These are phyloP conservation scores for Odontomyia ornata DNA, from an alignment of 2,888 invertebrate species.

Conservation along the genomic window DNA sequence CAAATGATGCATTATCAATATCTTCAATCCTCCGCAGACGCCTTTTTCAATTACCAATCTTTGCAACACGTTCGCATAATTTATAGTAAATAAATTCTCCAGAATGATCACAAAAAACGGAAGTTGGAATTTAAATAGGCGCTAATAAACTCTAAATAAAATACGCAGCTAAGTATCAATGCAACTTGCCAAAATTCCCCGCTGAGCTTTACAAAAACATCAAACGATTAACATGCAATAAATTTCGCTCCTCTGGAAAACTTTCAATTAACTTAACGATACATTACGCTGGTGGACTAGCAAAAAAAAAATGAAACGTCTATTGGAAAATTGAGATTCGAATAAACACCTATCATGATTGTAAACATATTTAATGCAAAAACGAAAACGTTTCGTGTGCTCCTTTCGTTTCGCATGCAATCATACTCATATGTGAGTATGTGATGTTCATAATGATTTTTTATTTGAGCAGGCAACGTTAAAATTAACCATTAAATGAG, in stretches of 20 bases:
- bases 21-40: neutral
- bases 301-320: neutral
- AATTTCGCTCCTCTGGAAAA: neutral
- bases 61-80: neutral
- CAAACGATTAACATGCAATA: neutral
- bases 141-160: neutral
- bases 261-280: neutral
- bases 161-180: neutral
- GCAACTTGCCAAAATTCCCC: neutral
- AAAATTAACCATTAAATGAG: constrained; percentile 19
- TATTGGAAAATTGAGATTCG: neutral
- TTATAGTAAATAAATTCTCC: neutral
- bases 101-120: neutral
- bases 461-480: neutral
- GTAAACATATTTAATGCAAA: neutral
- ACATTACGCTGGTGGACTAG: neutral
- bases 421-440: neutral
- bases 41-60: neutral
- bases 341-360: constrained; percentile 3
- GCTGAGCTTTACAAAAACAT: neutral
- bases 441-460: too few species aligned
- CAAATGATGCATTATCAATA: too few species aligned
- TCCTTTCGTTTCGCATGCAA: neutral
- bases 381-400: neutral
- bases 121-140: neutral